Conservation (phyloP, 2,113 vertebrate species). For the Caranx ignobilis region DNA sequence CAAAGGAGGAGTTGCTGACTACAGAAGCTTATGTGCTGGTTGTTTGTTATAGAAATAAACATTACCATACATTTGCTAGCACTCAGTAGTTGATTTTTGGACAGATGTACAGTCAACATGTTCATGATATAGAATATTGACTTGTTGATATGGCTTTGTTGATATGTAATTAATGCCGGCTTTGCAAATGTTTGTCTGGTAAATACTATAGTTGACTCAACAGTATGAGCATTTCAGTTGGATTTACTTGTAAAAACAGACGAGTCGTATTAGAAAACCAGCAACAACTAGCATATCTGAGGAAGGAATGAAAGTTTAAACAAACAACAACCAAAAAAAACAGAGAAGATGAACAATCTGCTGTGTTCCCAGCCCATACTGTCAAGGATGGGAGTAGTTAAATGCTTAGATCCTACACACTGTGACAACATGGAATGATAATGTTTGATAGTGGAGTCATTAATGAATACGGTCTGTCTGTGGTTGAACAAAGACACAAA, state of each 20-base stretch:
- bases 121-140: not conserved
- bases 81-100: not conserved
- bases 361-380: not conserved
- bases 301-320: not conserved
- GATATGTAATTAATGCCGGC: conserved; percentile 5
- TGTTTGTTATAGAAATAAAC: not conserved
- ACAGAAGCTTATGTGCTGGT: not conserved
- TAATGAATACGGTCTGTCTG: not conserved
- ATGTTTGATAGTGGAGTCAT: conserved; percentile 11
- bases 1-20: not conserved
- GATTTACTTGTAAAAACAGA: not conserved
- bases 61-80: not conserved
- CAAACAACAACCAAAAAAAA: not conserved
- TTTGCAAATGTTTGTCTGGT: conserved; percentile 12
- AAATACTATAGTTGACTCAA: not conserved
- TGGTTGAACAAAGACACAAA: not conserved
- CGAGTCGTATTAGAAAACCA: not conserved
- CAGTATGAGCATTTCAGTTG: not conserved
- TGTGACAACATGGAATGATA: not conserved
- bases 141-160: not conserved
- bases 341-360: not conserved
- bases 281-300: not conserved
- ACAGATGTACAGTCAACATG: conserved; percentile 10
- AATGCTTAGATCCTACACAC: conserved; percentile 4
- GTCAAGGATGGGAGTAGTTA: not conserved